These are phyloP conservation scores for Diphyllodes magnificus DNA, from an alignment of 2,113 vertebrate species.

Conservation along the genomic window DNA sequence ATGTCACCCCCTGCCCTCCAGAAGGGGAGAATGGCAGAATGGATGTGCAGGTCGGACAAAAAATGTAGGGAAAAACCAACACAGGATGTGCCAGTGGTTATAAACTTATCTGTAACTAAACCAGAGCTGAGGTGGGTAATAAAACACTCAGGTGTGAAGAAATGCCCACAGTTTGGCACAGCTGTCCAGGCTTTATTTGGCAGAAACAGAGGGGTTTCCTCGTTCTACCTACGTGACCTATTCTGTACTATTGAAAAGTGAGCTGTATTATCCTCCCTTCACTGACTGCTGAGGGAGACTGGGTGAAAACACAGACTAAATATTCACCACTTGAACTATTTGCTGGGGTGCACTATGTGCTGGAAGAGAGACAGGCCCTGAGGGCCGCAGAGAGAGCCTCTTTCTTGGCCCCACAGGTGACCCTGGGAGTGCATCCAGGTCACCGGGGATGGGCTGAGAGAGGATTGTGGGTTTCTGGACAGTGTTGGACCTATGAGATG, in stretches of 20 bases:
- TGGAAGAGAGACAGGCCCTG: no score
- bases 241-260: neutral
- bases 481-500: no score
- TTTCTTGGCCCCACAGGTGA: no score
- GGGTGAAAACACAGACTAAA: neutral
- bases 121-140: neutral
- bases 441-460: no score
- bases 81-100: neutral
- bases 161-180: rapidly evolving
- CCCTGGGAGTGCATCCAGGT: no score
- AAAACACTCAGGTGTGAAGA: neutral
- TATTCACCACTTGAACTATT: neutral
- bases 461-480: no score
- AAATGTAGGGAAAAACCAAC: rapidly evolving
- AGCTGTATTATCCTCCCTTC: neutral
- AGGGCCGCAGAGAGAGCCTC: no score
- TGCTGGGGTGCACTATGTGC: no score
- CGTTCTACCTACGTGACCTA: rapidly evolving
- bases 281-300: neutral
- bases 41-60: neutral
- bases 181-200: rapidly evolving
- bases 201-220: neutral
- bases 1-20: neutral
- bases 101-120: neutral
- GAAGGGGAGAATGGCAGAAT: neutral